Conservation (phyloP, 2,797 vertebrate species). For the Anguilla megastoma region DNA sequence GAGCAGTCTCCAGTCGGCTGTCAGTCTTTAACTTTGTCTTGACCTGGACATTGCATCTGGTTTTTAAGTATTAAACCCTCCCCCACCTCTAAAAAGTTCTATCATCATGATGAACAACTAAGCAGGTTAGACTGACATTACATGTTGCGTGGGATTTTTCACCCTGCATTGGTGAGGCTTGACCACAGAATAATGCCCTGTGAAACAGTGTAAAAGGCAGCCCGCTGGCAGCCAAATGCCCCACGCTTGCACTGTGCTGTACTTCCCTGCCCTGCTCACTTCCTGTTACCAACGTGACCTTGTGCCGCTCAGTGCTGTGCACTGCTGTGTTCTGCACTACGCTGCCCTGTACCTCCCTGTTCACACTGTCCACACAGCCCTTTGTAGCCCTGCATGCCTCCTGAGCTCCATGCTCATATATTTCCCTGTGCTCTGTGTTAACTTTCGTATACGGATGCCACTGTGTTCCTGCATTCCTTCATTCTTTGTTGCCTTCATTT, state of each 20-base stretch:
- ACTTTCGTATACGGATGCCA: background rate
- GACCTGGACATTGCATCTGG: background rate
- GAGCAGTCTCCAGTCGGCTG: constrained; percentile 60
- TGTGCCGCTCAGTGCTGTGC: background rate
- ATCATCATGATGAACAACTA: background rate
- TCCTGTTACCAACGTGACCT: background rate
- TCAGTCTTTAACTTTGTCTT: constrained; percentile 55
- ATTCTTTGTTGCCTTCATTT: background rate
- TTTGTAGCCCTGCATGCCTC: background rate
- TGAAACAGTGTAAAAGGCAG: background rate
- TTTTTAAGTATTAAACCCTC: background rate
- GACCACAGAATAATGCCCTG: background rate
- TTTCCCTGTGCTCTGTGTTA: background rate
- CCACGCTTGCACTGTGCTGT: background rate
- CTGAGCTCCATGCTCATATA: background rate
- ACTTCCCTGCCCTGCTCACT: background rate
- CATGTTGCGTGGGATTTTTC: background rate
- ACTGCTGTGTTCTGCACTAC: background rate
- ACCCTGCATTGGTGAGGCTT: background rate
- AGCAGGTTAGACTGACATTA: background rate
- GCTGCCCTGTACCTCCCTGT: background rate
- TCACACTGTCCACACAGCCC: background rate
- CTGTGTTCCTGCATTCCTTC: background rate
- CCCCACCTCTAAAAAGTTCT: background rate
- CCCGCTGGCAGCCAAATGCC: background rate